Evolutionary conservation across 2,797 vertebrate genomes (phyloP).

Genomic region (Salarias fasciatus): DNA sequence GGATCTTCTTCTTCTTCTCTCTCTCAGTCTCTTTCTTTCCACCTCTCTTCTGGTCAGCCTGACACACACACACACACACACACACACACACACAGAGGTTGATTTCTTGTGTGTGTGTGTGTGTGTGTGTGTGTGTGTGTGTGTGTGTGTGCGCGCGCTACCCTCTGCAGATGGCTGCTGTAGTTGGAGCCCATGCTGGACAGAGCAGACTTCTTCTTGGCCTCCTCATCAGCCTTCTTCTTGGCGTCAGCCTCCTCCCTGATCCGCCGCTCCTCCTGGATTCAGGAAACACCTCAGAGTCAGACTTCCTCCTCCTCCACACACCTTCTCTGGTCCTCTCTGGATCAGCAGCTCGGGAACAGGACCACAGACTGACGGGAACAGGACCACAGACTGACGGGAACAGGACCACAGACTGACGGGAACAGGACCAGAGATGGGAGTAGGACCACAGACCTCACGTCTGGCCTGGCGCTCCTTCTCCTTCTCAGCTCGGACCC

Average conservation of each 20-base stretch:
- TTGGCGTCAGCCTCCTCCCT: constrained; percentile 91
- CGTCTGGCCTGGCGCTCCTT: constrained; percentile 93
- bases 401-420: too few relatives aligned
- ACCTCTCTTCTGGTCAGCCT: constrained; percentile 98
- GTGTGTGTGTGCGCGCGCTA: constrained; percentile 49
- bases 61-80: background rate
- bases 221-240: constrained; percentile 91
- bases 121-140: background rate
- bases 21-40: constrained; percentile 98
- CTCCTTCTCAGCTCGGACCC: constrained; percentile 93
- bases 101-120: background rate
- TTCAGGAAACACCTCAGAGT: constrained; percentile 2
- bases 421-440: too few relatives aligned
- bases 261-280: constrained; percentile 93
- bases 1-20: constrained; percentile 98
- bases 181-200: constrained; percentile 95
- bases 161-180: constrained; percentile 97
- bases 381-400: too few relatives aligned
- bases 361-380: too few relatives aligned
- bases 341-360: too few relatives aligned
- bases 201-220: constrained; percentile 98
- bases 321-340: too few relatives aligned
- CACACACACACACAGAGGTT: background rate
- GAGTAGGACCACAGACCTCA: constrained; percentile 80
- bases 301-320: too few relatives aligned